phyloP scores from a whole-genome alignment of 2,888 invertebrate genomes.

The Euphydryas editha region DNA sequence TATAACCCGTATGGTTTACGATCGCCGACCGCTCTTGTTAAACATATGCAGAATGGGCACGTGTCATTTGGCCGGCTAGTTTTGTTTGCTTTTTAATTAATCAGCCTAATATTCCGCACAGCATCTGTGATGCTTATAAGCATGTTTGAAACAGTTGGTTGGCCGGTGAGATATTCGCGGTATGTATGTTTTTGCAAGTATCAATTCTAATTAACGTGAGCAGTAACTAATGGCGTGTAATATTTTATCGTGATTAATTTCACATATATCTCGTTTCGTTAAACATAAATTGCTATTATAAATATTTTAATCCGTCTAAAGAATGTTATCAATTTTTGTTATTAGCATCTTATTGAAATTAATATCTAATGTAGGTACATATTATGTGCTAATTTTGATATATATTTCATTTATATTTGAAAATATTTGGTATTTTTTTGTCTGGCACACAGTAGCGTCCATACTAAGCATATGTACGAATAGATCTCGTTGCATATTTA shows the following conservation, averaged over 20 bases:
- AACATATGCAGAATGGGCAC: constrained; percentile 60
- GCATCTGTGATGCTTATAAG: constrained; percentile 46
- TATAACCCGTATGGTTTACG: constrained; percentile 51
- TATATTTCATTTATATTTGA: too few relatives aligned
- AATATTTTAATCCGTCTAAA: constrained; percentile 16
- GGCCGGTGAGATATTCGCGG: constrained; percentile 34
- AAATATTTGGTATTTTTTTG: too few relatives aligned
- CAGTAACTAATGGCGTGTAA: constrained; percentile 16
- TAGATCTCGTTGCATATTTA: too few relatives aligned
- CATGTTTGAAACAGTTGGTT: constrained; percentile 38
- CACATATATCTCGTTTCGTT: constrained; percentile 8
- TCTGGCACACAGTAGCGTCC: too few relatives aligned
- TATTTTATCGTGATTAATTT: constrained; percentile 19
- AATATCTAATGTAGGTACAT: too few relatives aligned
- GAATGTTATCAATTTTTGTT: constrained; percentile 20
- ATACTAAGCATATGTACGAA: background rate
- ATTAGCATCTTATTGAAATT: background rate
- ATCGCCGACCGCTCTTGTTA: constrained; percentile 45
- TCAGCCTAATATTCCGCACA: constrained; percentile 48
- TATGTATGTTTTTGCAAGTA: constrained; percentile 30
- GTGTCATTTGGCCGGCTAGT: constrained; percentile 50
- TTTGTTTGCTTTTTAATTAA: constrained; percentile 48
- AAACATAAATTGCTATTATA: constrained; percentile 11
- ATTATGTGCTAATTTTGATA: too few relatives aligned
- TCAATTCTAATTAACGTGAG: constrained; percentile 22